These are phyloP conservation scores for Chascanopsetta lugubris DNA, from an alignment of 2,113 vertebrate genomes.

Conservation along the genomic window DNA sequence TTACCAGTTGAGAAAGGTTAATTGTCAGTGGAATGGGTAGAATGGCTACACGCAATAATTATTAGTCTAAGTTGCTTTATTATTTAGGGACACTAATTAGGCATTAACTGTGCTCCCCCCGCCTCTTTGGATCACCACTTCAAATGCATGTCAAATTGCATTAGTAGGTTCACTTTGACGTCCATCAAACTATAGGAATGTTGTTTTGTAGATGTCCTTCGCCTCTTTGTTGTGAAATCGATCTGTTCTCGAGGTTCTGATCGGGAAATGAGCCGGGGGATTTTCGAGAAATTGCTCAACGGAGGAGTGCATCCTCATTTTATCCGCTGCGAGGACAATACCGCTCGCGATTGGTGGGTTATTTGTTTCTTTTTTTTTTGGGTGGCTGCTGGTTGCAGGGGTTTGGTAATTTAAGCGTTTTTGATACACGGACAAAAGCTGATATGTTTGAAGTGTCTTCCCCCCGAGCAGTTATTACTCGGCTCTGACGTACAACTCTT, in stretches of 20 bases:
- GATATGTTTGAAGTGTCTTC: conserved; percentile 39
- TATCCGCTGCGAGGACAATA: conserved; percentile 51
- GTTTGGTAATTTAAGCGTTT: conserved; percentile 49
- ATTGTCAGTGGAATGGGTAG: conserved; percentile 79
- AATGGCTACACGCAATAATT: conserved; percentile 81
- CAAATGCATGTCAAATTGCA: conserved; percentile 80
- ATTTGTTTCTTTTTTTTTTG: conserved; percentile 5
- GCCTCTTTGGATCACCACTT: conserved; percentile 77
- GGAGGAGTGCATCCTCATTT: conserved; percentile 32
- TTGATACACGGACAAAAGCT: conserved; percentile 37
- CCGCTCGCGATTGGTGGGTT: conserved; percentile 13
- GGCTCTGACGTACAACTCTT: conserved; percentile 24
- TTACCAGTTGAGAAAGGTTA: conserved; percentile 83
- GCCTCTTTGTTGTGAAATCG: conserved; percentile 64
- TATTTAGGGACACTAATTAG: conserved; percentile 82
- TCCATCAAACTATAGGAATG: conserved; percentile 73
- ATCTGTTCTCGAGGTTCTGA: conserved; percentile 69
- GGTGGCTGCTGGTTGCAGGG: conserved; percentile 14
- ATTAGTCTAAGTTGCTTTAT: conserved; percentile 81
- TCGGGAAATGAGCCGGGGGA: conserved; percentile 61
- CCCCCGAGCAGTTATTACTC: conserved; percentile 24
- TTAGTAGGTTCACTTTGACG: conserved; percentile 80
- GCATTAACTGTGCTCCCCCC: conserved; percentile 70
- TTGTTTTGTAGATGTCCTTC: conserved; percentile 79
- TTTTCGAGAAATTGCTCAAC: conserved; percentile 50